Conservation (phyloP, 2,888 invertebrate species). For the Polietes domitor region DNA sequence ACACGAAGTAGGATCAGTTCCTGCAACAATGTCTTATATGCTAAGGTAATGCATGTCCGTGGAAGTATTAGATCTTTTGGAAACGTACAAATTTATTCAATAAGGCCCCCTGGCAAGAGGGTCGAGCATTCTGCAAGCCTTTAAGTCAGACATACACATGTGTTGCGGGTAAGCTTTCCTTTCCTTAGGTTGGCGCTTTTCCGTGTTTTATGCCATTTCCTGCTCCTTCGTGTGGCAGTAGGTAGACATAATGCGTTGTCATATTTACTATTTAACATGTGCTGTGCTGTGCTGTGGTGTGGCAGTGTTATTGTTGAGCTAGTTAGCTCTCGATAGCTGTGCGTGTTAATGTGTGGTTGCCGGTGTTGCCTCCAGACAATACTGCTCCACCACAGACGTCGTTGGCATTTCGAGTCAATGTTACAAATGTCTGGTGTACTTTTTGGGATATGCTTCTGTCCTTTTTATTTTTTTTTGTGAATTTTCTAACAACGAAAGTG, state of each 20-base stretch:
- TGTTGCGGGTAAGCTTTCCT: too few species aligned
- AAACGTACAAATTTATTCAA: too few species aligned
- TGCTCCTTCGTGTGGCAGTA: background rate
- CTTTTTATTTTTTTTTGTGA: conserved; percentile 20
- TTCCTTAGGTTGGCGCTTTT: too few species aligned
- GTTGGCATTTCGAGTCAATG: conserved; percentile 42
- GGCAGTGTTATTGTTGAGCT: background rate
- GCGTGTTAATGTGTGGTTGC: conserved; percentile 54
- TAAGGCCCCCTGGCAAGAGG: too few species aligned
- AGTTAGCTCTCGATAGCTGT: background rate
- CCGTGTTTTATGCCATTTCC: too few species aligned
- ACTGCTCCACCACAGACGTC: conserved; percentile 7
- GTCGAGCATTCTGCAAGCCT: too few species aligned
- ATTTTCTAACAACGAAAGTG: conserved; percentile 64
- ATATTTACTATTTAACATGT: conserved; percentile 54
- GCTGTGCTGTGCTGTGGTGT: too few species aligned
- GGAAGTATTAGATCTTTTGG: too few species aligned
- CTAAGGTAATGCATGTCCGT: too few species aligned
- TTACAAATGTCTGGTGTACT: conserved; percentile 57
- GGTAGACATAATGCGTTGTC: conserved; percentile 52
- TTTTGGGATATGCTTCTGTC: background rate
- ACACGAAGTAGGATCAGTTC: too few species aligned
- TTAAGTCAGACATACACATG: too few species aligned
- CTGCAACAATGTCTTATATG: too few species aligned
- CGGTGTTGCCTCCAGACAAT: conserved; percentile 57